Conservation (phyloP, 2,797 vertebrate species). For the Smutsia gigantea region DNA sequence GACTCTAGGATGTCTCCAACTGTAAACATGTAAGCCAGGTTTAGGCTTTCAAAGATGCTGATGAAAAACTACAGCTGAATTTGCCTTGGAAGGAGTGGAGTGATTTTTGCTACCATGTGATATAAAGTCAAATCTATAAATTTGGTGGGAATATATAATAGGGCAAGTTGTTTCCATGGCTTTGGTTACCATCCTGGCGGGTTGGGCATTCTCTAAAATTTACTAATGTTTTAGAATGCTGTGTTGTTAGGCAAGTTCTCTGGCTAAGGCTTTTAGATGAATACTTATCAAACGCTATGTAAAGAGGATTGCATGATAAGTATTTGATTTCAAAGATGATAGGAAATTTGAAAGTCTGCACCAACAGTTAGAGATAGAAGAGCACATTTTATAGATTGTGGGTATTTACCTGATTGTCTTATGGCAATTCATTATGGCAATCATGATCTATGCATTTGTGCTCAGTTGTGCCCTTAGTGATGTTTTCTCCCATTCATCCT, state of each 20-base stretch:
- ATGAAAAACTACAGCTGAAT: constrained; percentile 39
- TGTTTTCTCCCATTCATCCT: not conserved
- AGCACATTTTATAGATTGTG: not conserved
- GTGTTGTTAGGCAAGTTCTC: not conserved
- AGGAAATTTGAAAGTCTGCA: not conserved
- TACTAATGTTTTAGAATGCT: not conserved
- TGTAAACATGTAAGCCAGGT: constrained; percentile 23
- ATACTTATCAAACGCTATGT: not conserved
- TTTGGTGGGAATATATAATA: not conserved
- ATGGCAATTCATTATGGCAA: not conserved
- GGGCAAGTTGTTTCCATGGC: not conserved
- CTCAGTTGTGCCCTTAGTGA: not conserved
- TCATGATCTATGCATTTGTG: not conserved
- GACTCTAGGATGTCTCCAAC: not conserved
- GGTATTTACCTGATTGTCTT: not conserved
- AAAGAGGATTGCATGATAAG: not conserved
- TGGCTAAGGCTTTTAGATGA: not conserved
- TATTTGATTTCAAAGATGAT: not conserved
- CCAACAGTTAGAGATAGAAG: not conserved
- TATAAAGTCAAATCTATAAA: constrained; percentile 52
- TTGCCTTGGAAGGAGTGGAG: constrained; percentile 40
- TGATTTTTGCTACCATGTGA: constrained; percentile 32
- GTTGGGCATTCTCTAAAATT: not conserved
- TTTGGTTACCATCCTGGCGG: not conserved
- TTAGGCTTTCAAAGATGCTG: constrained; percentile 60